Evolutionary conservation across 2,113 vertebrate genomes (phyloP), one percentile per base, ranked within the genome.

Genomic region (Lethenteron reissneri): DNA sequence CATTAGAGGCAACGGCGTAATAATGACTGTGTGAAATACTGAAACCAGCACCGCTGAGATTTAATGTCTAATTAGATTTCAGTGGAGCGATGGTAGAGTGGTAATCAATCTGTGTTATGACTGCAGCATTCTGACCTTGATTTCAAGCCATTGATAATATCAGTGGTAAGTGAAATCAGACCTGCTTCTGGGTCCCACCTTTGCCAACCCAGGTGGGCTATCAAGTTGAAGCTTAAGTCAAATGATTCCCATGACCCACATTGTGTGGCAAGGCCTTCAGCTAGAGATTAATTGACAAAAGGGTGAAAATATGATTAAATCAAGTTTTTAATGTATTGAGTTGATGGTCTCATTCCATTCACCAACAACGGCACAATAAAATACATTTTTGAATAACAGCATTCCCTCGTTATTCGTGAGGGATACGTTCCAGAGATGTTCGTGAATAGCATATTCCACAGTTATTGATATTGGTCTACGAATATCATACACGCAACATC

Each of bases 161-260:
- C 57, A n/a, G 58, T 69, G 59, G 21, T 69, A 69, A 19, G 5
- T 17, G n/a, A 17, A 79, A 13, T 19, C 72, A 15, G 12, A 72
- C 58, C 14, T 56, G 19, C 62, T 15, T 64, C 19, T 19, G 14
- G 14, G 14, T 15, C 14, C 19, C 62, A 68, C 7, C 15, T 19
- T 68, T 19, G 19, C 15, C 15, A 68, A 68, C 15, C 19, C 15
- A 15, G 6, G 19, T n/a, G 19, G 15, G 15, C 15, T 68, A 68
- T 19, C 19, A n/a, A 68, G 15, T 68, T 68, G 15, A 68, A 15
- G 15, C 19, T 68, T 68, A 15, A 68, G 19, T n/a, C 19, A 19
- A n/a, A n/a, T 68, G 6, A 68, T 19, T 68, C 15, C 62, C 6
- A 15, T n/a, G 25, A 25, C 25, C 25, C 62, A 64, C 15, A 64